Conservation (phyloP, 2,888 invertebrate genomes). For the Drosophila putrida region DNA sequence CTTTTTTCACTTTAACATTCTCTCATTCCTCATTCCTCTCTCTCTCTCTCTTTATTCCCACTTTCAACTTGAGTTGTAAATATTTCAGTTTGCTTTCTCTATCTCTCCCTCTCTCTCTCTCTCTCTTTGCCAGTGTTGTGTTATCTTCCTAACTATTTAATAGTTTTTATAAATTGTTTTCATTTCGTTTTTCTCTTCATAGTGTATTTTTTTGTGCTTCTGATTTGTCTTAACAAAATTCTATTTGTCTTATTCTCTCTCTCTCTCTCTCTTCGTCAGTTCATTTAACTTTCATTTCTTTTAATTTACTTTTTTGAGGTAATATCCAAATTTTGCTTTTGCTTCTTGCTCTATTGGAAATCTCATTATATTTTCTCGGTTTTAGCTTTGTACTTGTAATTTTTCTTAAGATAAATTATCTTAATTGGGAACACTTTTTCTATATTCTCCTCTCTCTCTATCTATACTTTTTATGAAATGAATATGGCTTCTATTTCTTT, state of each 20-base stretch:
- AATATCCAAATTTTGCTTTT: neutral
- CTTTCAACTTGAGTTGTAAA: neutral
- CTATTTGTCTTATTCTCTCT: neutral
- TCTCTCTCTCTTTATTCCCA: neutral
- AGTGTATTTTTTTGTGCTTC: too few species aligned
- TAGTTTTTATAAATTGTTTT: conserved; percentile 2
- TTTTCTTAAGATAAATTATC: too few species aligned
- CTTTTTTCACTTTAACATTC: conserved; percentile 2
- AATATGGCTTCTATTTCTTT: neutral
- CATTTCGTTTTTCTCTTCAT: neutral
- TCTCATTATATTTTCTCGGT: too few species aligned
- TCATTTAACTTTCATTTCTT: neutral
- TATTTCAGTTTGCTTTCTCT: neutral
- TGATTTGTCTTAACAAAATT: too few species aligned
- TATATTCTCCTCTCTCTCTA: neutral
- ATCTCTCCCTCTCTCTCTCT: neutral
- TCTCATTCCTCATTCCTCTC: too few species aligned
- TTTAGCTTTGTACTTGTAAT: too few species aligned
- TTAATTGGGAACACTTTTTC: too few species aligned
- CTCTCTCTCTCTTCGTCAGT: neutral
- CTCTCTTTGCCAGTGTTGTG: neutral
- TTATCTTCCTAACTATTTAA: conserved; percentile 6
- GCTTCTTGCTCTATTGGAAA: neutral
- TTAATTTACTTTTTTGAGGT: neutral
- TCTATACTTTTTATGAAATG: neutral